These are phyloP conservation scores for Leptarthrus brevirostris DNA, from an alignment of 2,888 invertebrate genomes.

Conservation along the genomic window DNA sequence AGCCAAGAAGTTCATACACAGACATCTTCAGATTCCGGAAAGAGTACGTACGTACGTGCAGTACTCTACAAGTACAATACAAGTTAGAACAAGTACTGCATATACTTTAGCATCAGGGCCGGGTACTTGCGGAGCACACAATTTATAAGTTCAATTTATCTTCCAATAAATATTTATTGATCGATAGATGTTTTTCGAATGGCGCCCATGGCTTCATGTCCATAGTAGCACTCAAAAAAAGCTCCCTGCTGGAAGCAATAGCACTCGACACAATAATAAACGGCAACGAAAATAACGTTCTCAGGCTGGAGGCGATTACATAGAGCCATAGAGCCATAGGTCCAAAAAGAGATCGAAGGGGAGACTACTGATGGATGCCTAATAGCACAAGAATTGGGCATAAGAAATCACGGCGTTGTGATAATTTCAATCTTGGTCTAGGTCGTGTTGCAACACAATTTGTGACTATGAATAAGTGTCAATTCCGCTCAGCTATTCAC, in stretches of 20 bases:
- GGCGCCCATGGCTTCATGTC: not conserved
- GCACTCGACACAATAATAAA: conserved; percentile 1
- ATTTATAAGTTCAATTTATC: conserved; percentile 47
- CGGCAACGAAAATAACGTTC: not conserved
- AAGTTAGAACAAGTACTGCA: not conserved
- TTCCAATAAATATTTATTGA: conserved; percentile 47
- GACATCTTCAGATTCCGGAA: not conserved
- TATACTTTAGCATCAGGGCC: conserved; percentile 1
- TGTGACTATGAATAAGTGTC: not conserved
- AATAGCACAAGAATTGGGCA: not conserved
- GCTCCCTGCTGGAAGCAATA: not conserved
- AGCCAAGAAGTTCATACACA: not conserved
- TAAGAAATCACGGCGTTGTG: not conserved
- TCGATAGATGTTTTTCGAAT: conserved; percentile 34
- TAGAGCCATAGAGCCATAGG: not conserved
- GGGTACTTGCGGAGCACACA: conserved; percentile 24
- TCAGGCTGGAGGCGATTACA: not conserved
- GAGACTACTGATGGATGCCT: no score
- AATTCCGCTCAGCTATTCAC: conserved; percentile 3
- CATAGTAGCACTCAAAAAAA: not conserved
- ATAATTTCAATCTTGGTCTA: conserved; percentile 32
- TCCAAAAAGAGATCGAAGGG: not conserved
- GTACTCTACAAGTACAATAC: not conserved
- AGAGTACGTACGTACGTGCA: not conserved
- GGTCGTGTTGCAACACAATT: conserved; percentile 26